Evolutionary conservation across 2,888 invertebrate genomes (phyloP).

Genomic region (Monochamus alternatus): DNA sequence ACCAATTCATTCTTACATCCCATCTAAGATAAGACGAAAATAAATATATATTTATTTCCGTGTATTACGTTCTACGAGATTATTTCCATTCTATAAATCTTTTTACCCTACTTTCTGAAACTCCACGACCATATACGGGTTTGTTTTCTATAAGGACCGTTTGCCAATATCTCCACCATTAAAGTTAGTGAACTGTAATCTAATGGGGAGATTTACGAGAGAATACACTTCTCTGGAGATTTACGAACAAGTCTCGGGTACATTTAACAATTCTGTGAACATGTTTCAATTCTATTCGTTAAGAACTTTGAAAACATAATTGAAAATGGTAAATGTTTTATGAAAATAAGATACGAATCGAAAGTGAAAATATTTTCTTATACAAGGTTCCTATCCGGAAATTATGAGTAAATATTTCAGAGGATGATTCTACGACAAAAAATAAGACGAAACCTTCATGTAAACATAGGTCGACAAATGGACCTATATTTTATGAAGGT

Average conservation of each 20-base stretch:
- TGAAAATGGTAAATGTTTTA: too few relatives aligned
- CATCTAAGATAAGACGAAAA: background rate
- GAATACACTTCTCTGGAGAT: background rate
- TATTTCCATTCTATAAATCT: background rate
- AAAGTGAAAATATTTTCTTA: too few relatives aligned
- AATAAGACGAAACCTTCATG: too few relatives aligned
- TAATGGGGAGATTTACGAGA: background rate
- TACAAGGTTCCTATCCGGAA: too few relatives aligned
- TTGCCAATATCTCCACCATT: background rate
- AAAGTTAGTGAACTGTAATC: conserved; percentile 4
- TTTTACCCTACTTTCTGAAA: background rate
- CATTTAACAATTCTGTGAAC: background rate
- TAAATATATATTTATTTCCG: background rate
- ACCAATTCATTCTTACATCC: too few relatives aligned
- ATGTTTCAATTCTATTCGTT: too few relatives aligned
- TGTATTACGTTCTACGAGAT: background rate
- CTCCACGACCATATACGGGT: background rate
- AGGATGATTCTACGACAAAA: too few relatives aligned
- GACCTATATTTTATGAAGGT: too few relatives aligned
- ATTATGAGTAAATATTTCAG: too few relatives aligned
- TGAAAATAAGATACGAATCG: too few relatives aligned
- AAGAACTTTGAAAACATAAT: too few relatives aligned
- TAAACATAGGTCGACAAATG: too few relatives aligned
- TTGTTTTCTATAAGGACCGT: conserved; percentile 5
- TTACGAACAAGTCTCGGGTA: background rate